phyloP scores from a whole-genome alignment of 2,888 invertebrate genomes.

The Ochropacha duplaris region DNA sequence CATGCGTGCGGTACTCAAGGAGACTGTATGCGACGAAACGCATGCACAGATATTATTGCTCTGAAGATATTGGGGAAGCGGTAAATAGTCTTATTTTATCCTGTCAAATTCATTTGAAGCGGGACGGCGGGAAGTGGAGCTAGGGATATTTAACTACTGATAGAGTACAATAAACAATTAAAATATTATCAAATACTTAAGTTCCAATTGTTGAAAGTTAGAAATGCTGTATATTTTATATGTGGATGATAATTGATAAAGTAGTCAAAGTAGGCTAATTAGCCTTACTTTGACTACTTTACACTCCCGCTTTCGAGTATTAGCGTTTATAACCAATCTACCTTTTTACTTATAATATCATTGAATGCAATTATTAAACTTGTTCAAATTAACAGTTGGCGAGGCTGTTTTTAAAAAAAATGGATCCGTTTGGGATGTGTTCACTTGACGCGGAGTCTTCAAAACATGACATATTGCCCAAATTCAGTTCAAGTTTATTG shows the following conservation, averaged over 20 bases:
- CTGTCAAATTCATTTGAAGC: not conserved
- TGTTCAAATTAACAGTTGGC: conserved; percentile 49
- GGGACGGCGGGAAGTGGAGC: too few species aligned
- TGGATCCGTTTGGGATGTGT: conserved; percentile 62
- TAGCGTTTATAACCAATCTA: too few species aligned
- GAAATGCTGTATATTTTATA: too few species aligned
- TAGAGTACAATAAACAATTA: too few species aligned
- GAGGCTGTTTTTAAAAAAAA: conserved; percentile 50
- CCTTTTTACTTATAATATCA: too few species aligned
- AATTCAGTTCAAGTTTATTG: conserved; percentile 48
- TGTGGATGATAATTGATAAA: too few species aligned
- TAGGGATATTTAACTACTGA: too few species aligned
- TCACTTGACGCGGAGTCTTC: conserved; percentile 14
- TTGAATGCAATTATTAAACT: not conserved
- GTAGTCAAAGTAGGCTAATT: too few species aligned
- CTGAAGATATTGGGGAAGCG: conserved; percentile 85
- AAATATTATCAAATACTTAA: too few species aligned
- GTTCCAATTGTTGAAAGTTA: too few species aligned
- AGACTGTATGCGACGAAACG: conserved; percentile 78
- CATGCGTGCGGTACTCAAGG: conserved; percentile 84
- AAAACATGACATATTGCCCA: conserved; percentile 35
- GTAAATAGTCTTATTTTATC: conserved; percentile 47
- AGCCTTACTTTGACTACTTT: too few species aligned
- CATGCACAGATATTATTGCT: conserved; percentile 82
- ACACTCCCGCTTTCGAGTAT: too few species aligned